Conservation (phyloP, 2,113 vertebrate genomes). For the Bathybates hornii region DNA sequence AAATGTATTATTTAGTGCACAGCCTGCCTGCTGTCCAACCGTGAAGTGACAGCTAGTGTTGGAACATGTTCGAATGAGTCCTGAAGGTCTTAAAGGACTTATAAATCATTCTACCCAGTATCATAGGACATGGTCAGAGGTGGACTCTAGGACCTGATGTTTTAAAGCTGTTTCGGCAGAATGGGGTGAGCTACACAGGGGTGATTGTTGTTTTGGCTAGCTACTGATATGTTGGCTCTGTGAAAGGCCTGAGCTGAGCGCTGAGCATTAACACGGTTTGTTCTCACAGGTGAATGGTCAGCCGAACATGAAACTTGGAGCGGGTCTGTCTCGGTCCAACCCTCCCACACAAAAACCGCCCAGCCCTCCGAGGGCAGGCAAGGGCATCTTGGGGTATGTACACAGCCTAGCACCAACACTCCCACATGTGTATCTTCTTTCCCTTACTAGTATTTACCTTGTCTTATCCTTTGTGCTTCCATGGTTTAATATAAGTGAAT, state of each 20-base stretch:
- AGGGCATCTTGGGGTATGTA: conserved; percentile 87
- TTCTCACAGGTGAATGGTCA: conserved; percentile 79
- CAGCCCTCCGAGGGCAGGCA: conserved; percentile 86
- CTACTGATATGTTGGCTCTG: neutral
- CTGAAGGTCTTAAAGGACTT: neutral
- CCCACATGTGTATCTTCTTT: neutral
- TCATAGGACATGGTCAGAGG: neutral
- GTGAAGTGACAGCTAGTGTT: neutral
- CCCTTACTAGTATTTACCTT: neutral
- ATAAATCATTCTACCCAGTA: neutral
- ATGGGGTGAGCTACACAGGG: neutral
- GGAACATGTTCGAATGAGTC: neutral
- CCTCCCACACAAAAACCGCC: conserved; percentile 93
- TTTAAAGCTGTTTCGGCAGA: neutral
- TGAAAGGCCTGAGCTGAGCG: neutral
- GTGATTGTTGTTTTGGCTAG: neutral
- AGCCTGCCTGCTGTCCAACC: neutral
- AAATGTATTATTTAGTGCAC: neutral
- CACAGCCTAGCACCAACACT: neutral
- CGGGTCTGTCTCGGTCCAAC: conserved; percentile 82
- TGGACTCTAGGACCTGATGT: neutral
- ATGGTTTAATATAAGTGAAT: neutral
- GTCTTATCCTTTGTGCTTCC: neutral
- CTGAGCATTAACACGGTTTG: neutral
- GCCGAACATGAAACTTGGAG: conserved; percentile 90